Conservation (phyloP, 2,888 invertebrate species). For the Lacanobia oleracea region DNA sequence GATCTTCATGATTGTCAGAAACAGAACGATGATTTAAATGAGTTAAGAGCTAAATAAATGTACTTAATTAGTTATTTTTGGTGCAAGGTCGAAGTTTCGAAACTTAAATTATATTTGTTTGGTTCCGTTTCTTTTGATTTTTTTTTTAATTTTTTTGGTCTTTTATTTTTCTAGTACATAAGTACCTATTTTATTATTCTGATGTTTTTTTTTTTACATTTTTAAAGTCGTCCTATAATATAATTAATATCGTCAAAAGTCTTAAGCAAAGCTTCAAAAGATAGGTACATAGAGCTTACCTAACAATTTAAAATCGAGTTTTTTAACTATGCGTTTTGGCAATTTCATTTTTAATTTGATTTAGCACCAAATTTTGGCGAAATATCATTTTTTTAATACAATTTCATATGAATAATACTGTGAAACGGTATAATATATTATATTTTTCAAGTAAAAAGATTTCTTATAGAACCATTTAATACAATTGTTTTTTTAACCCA, state of each 20-base stretch:
- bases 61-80: not conserved
- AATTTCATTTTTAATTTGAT: slow-evolving; percentile 69
- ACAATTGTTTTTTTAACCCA: no score
- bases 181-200: not conserved
- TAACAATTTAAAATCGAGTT: slow-evolving; percentile 55
- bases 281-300: slow-evolving; percentile 38
- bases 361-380: slow-evolving; percentile 84
- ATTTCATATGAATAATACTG: slow-evolving; percentile 30
- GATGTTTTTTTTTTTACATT: not conserved
- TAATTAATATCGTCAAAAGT: slow-evolving; percentile 36
- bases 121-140: not conserved
- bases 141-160: not conserved
- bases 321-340: slow-evolving; percentile 72
- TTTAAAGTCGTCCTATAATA: slow-evolving; percentile 39
- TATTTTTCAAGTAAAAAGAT: no score
- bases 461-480: no score
- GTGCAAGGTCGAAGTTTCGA: not conserved
- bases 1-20: not conserved
- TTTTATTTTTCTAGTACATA: not conserved
- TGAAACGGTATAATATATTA: slow-evolving; percentile 28
- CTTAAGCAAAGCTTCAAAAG: slow-evolving; percentile 29
- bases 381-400: slow-evolving; percentile 57
- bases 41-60: not conserved
- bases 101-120: not conserved
- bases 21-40: not conserved